These are phyloP conservation scores for Littorina saxatilis DNA, from an alignment of 1,140 invertebrate genomes.

Conservation along the genomic window DNA sequence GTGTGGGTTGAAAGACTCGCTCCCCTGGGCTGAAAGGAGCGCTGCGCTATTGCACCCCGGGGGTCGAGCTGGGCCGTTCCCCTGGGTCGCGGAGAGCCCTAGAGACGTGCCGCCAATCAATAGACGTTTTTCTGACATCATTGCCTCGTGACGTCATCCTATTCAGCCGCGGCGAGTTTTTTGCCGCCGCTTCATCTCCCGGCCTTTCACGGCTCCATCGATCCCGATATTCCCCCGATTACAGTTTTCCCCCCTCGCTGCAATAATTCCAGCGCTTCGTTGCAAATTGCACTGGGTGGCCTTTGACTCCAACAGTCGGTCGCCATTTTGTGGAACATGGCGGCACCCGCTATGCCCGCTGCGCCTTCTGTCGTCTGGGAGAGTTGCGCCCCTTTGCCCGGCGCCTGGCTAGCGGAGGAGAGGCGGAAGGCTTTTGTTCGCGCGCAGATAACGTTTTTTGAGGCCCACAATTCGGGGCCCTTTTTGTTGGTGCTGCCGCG, in stretches of 20 bases:
- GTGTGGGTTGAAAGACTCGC: neutral
- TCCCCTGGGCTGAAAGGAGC: slow-evolving; percentile 12
- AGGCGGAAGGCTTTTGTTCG: slow-evolving; percentile 36
- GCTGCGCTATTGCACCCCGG: slow-evolving; percentile 26
- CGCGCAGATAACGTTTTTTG: slow-evolving; percentile 13
- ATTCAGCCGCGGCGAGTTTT: slow-evolving; percentile 16
- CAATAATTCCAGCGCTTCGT: slow-evolving; percentile 38
- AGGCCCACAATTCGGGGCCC: neutral
- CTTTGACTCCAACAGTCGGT: slow-evolving; percentile 31
- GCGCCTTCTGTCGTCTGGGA: slow-evolving; percentile 25
- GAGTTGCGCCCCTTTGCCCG: slow-evolving; percentile 31
- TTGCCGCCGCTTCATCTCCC: slow-evolving; percentile 30
- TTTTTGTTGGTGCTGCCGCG: slow-evolving; percentile 19
- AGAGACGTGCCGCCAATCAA: slow-evolving; percentile 33
- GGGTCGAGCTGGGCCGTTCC: slow-evolving; percentile 33
- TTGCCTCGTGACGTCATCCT: slow-evolving; percentile 37
- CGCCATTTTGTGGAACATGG: slow-evolving; percentile 34
- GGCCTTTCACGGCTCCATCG: neutral
- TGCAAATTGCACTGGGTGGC: slow-evolving; percentile 39
- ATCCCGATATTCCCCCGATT: slow-evolving; percentile 37
- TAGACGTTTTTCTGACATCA: slow-evolving; percentile 36
- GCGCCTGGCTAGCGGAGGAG: slow-evolving; percentile 19
- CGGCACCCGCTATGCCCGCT: neutral
- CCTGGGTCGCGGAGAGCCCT: slow-evolving; percentile 21
- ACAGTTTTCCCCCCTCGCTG: slow-evolving; percentile 33